These are phyloP conservation scores for Leptinotarsa texana DNA, from an alignment of 1,140 invertebrate species.

Conservation along the genomic window DNA sequence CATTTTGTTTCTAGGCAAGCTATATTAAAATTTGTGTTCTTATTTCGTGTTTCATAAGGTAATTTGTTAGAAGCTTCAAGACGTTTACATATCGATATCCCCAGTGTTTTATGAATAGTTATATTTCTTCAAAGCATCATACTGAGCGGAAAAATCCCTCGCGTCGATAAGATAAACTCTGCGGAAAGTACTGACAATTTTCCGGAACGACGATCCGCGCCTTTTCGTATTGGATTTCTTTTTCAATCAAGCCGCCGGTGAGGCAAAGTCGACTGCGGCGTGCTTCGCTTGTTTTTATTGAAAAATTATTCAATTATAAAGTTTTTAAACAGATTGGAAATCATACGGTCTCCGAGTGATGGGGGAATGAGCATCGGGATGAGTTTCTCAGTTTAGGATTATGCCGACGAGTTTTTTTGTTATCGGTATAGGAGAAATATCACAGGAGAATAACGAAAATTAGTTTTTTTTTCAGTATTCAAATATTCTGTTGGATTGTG, in stretches of 20 bases:
- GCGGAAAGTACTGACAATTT: slow-evolving; percentile 43
- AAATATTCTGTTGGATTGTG: not conserved
- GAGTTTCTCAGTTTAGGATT: slow-evolving; percentile 15
- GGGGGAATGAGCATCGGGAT: slow-evolving; percentile 11
- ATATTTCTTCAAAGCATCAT: slow-evolving; percentile 12
- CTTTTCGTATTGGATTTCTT: slow-evolving; percentile 41
- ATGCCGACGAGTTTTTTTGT: not conserved
- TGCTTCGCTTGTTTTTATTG: slow-evolving; percentile 55
- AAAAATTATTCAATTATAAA: slow-evolving; percentile 56
- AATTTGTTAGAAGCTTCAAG: too few relatives aligned
- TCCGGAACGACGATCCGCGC: slow-evolving; percentile 37
- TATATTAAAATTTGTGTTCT: too few relatives aligned
- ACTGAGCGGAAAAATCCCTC: slow-evolving; percentile 20
- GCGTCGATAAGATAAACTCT: not conserved
- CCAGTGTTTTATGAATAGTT: too few relatives aligned
- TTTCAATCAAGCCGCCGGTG: slow-evolving; percentile 42
- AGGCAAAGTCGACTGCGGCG: slow-evolving; percentile 26
- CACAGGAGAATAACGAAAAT: not conserved
- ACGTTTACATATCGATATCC: too few relatives aligned
- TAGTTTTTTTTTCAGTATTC: not conserved
- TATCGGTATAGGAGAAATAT: not conserved
- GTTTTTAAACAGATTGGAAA: slow-evolving; percentile 55
- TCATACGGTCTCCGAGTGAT: slow-evolving; percentile 41
- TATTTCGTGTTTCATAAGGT: too few relatives aligned
- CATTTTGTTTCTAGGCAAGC: too few relatives aligned